A percentile compares a stretch with the other conserved stretches of the same genome.
Conservation (phyloP, 2,113 vertebrate genomes). For the Ailuropoda melanoleuca region DNA sequence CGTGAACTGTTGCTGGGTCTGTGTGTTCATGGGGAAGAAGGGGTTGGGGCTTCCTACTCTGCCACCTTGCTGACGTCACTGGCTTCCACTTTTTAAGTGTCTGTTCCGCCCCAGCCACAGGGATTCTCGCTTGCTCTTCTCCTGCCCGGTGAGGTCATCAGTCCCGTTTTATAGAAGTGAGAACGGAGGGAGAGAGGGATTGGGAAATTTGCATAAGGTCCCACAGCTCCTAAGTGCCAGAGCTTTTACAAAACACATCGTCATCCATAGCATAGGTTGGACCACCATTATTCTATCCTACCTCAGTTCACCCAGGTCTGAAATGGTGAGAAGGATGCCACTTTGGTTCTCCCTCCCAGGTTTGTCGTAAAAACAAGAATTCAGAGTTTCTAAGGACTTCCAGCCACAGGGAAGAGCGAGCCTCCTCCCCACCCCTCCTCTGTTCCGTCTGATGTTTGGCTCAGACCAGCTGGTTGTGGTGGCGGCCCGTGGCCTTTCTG, state of each 20-base stretch:
- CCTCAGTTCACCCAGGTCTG: neutral
- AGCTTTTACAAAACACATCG: neutral
- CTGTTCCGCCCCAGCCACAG: neutral
- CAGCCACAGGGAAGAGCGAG: rapidly evolving
- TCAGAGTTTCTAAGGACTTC: neutral
- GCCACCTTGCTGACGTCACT: neutral
- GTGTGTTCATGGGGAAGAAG: neutral
- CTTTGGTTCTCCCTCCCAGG: neutral
- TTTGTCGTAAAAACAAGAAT: neutral
- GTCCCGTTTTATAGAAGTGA: neutral
- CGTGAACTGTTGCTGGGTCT: rapidly evolving
- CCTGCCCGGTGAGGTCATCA: rapidly evolving
- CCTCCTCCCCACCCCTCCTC: rapidly evolving
- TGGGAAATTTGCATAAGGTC: neutral
- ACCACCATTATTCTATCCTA: neutral
- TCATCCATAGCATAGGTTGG: rapidly evolving
- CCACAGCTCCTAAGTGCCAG: neutral
- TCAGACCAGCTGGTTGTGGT: rapidly evolving
- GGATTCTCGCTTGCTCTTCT: neutral
- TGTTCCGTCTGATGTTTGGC: neutral
- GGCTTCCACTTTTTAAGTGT: neutral
- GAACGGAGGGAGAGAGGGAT: neutral
- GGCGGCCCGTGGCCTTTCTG: neutral
- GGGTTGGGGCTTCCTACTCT: neutral
- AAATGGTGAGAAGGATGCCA: neutral